phyloP scores from a whole-genome alignment of 2,113 vertebrate genomes.

The Grammomys surdaster region DNA sequence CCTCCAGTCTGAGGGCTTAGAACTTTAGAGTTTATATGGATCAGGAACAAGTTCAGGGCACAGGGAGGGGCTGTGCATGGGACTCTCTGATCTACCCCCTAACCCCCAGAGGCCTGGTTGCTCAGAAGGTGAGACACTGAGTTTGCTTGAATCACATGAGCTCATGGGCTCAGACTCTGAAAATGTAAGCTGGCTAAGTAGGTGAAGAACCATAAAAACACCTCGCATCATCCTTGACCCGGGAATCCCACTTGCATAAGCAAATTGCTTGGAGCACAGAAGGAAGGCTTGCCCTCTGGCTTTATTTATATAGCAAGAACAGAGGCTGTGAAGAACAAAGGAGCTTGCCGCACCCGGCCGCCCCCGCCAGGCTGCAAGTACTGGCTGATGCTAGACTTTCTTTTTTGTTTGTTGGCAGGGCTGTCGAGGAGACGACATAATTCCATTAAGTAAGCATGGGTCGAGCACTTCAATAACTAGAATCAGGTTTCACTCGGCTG shows the following conservation, averaged over 20 bases:
- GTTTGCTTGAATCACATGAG: neutral
- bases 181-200: conserved; percentile 5
- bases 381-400: neutral
- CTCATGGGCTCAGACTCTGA: neutral
- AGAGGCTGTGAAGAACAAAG: neutral
- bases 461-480: neutral
- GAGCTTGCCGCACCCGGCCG: fast-evolving
- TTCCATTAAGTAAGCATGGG: neutral
- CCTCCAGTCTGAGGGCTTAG: neutral
- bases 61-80: neutral
- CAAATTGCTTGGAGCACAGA: conserved; percentile 25
- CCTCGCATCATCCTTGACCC: neutral
- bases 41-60: neutral
- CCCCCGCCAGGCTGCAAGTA: neutral
- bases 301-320: conserved; percentile 17
- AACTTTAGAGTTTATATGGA: neutral
- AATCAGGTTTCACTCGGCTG: neutral
- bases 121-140: neutral
- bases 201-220: neutral
- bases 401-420: neutral
- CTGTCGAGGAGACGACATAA: neutral
- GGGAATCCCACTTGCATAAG: conserved; percentile 61
- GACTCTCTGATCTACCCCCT: neutral
- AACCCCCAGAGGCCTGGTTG: neutral
- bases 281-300: conserved; percentile 6